Base-by-base conservation (phyloP, 2,113 vertebrate species). In the Channa maculata region DNA sequence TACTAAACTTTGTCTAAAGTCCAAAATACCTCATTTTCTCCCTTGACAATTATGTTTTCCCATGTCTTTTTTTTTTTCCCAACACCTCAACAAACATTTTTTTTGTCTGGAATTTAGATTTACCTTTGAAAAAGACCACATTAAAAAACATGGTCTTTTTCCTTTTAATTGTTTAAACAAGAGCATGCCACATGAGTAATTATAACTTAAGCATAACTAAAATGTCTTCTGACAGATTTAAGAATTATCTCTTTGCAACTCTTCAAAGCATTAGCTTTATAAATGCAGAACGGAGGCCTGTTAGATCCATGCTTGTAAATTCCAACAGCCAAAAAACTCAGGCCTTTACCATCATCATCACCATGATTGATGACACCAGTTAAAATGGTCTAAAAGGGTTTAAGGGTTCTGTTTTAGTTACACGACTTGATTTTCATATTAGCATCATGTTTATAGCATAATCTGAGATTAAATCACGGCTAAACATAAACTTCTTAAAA, bases 321-420 rank as follows among this genome's bases (percentile, higher is more conserved):
- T 10, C 12, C 24, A 71, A 59, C 55, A 37, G 52, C 63, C 44
- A 46, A 9, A 60, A 74, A 51, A 43, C 10, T 43, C 37, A 36
- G 64, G 34, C 55, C 59, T 67, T 63, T 54, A 48, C 49, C 43
- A 48, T 59, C 15, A 48, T 62, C 11, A 11, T 54, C 39, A 33
- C 43, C 59, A 36, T 80, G 76, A 84, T 69, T 79, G 50, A 83
- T 54, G 33, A 39, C 38, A 62, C 51, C 33, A 36, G 61, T 66
- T 59, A 8, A 65, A 79, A 71, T 52, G 58, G 64, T 68, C 86
- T 66, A 57, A 60, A 45, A 3, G 0, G 5, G 44, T 65, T 44
- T 6, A 41, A 63, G 8, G 6, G 51, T n/a, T 63, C 24, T 24
- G 24, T 24, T 61, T 12, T 2, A 33, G 57, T 57, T 5, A 9